A percentile compares a stretch with the other conserved stretches of the same genome.
Evolutionary conservation across 2,888 invertebrate species (phyloP).

Genomic region (Plebejus argus): DNA sequence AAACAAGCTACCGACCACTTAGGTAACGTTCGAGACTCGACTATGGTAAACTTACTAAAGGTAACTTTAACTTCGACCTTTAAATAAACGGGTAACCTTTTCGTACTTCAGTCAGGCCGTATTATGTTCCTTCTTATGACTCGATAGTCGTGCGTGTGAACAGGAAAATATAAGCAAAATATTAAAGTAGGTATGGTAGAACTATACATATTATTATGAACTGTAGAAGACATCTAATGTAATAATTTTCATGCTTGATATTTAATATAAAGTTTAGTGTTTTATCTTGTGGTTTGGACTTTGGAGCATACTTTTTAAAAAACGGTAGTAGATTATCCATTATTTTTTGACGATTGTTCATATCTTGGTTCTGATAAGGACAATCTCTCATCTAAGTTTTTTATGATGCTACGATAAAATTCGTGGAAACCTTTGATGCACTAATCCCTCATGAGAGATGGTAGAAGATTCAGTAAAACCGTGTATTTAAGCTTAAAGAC

Average conservation of each 20-base stretch:
- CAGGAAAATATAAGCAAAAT: slow-evolving; percentile 2
- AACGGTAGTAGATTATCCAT: neutral
- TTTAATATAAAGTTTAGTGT: neutral
- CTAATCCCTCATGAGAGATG: slow-evolving; percentile 6
- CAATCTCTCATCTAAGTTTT: slow-evolving; percentile 14
- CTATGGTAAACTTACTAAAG: neutral
- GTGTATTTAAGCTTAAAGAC: slow-evolving; percentile 6
- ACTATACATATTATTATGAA: neutral
- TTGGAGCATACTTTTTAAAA: neutral
- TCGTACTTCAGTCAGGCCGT: neutral
- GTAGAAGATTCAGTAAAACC: neutral
- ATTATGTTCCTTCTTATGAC: neutral
- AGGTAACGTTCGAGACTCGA: neutral
- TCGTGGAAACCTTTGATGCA: slow-evolving; percentile 14
- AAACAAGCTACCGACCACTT: slow-evolving; percentile 11
- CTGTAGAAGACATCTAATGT: neutral
- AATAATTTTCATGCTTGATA: neutral
- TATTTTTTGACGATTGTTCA: neutral
- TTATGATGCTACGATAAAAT: neutral
- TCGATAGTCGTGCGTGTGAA: slow-evolving; percentile 18
- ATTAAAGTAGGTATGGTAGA: neutral
- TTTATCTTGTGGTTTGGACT: neutral
- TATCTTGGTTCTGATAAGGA: neutral
- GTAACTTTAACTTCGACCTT: neutral
- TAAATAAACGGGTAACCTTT: slow-evolving; percentile 20